A percentile compares a stretch with the other conserved stretches of the same genome.
Evolutionary conservation across 2,888 invertebrate species (phyloP).

Genomic region (Lacanobia oleracea): DNA sequence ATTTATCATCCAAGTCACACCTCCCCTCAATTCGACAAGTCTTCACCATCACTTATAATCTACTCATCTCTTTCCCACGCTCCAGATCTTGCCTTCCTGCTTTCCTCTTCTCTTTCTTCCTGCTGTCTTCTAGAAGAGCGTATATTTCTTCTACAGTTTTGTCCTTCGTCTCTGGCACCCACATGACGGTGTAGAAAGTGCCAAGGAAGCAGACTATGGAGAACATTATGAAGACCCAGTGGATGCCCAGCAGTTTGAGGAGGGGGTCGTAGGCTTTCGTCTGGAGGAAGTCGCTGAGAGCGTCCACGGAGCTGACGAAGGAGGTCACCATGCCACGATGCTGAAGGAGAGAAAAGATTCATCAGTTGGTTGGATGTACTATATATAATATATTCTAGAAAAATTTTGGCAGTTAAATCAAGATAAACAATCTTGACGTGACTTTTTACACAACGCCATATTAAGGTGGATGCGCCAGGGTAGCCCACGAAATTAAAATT

Average conservation of each 20-base stretch:
- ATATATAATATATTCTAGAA: too few species aligned
- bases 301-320: slow-evolving; percentile 84
- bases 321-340: slow-evolving; percentile 88
- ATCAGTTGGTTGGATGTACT: not conserved
- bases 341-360: slow-evolving; percentile 71
- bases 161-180: slow-evolving; percentile 87
- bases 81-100: slow-evolving; percentile 78
- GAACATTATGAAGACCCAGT: slow-evolving; percentile 88
- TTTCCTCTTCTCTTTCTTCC: slow-evolving; percentile 84
- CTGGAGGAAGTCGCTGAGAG: slow-evolving; percentile 87
- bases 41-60: slow-evolving; percentile 73
- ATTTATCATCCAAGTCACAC: not conserved
- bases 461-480: too few species aligned
- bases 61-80: slow-evolving; percentile 79
- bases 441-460: too few species aligned
- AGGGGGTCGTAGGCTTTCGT: slow-evolving; percentile 87
- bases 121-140: slow-evolving; percentile 80
- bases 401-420: too few species aligned
- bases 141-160: slow-evolving; percentile 85
- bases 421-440: too few species aligned
- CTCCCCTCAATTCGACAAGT: slow-evolving; percentile 45
- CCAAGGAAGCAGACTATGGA: slow-evolving; percentile 85
- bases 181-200: slow-evolving; percentile 84
- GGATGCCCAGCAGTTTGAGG: slow-evolving; percentile 85
- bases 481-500: too few species aligned